Evolutionary conservation across 2,797 vertebrate species (phyloP).

Genomic region (Gallinago stenura): DNA sequence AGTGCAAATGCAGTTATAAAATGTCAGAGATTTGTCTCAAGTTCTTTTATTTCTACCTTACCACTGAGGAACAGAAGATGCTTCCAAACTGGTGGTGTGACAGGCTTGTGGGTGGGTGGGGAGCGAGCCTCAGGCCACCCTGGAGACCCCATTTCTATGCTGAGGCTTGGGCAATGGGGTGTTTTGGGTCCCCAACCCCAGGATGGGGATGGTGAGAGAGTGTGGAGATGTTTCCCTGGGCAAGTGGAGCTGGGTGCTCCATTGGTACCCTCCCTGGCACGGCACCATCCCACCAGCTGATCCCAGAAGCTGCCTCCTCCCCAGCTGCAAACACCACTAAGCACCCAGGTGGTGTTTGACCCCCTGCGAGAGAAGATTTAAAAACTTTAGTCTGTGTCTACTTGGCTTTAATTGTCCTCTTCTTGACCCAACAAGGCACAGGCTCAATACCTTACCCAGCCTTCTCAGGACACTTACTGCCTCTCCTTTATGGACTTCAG

Average conservation of each 20-base stretch:
- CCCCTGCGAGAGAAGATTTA: neutral
- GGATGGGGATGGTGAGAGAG: neutral
- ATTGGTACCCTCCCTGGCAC: neutral
- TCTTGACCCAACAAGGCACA: neutral
- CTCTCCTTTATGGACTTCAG: neutral
- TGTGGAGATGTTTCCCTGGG: neutral
- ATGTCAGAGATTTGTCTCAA: constrained; percentile 32
- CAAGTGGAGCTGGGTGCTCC: neutral
- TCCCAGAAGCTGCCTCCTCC: neutral
- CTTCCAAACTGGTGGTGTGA: rapidly evolving
- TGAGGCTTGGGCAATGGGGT: neutral
- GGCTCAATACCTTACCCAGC: neutral
- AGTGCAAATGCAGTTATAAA: constrained; percentile 49
- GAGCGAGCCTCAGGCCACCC: neutral
- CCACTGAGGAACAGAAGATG: neutral
- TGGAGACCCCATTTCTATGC: neutral
- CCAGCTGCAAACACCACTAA: neutral
- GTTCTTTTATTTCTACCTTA: constrained; percentile 12
- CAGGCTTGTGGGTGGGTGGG: neutral
- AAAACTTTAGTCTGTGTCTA: neutral
- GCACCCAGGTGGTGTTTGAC: rapidly evolving
- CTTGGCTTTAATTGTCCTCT: neutral
- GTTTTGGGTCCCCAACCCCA: neutral
- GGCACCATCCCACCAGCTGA: neutral
- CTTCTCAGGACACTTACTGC: neutral